Evolutionary conservation across 1,140 invertebrate genomes (phyloP).

Genomic region (Zaprionus nigranus): DNA sequence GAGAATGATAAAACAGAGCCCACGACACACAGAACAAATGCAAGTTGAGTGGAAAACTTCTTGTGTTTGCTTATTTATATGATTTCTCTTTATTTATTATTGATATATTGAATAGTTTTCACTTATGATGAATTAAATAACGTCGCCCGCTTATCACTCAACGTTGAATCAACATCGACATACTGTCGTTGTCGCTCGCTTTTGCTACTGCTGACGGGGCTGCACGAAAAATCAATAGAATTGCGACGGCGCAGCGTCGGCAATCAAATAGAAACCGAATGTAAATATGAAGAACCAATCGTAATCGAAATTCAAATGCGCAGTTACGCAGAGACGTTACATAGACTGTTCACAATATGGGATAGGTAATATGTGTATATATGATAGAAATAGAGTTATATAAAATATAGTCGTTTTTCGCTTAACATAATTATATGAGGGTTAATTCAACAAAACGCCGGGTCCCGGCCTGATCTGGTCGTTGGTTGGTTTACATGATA

Average conservation of each 20-base stretch:
- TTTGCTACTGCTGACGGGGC: conserved; percentile 32
- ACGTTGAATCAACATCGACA: conserved; percentile 72
- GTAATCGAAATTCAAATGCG: conserved; percentile 69
- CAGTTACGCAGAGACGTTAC: conserved; percentile 35
- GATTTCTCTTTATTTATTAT: conserved; percentile 63
- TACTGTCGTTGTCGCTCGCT: conserved; percentile 41
- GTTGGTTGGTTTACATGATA: conserved; percentile 90
- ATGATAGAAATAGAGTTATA: conserved; percentile 53
- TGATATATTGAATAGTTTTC: conserved; percentile 60
- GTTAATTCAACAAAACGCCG: conserved; percentile 21
- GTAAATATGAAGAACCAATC: conserved; percentile 18
- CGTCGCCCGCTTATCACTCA: conserved; percentile 45
- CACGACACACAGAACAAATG: conserved; percentile 4
- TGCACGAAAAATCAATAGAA: conserved; percentile 66
- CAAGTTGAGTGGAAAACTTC: background rate
- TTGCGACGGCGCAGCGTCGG: conserved; percentile 63
- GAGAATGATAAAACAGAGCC: background rate
- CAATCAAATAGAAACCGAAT: conserved; percentile 27
- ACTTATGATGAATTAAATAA: conserved; percentile 68
- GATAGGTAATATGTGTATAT: conserved; percentile 33
- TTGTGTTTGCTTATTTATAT: conserved; percentile 50
- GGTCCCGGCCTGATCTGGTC: conserved; percentile 10
- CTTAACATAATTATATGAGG: conserved; percentile 61
- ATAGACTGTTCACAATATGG: conserved; percentile 8
- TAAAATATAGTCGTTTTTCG: conserved; percentile 64